Evolutionary conservation across 1,140 invertebrate species (phyloP).

Genomic region (Sipha flava): DNA sequence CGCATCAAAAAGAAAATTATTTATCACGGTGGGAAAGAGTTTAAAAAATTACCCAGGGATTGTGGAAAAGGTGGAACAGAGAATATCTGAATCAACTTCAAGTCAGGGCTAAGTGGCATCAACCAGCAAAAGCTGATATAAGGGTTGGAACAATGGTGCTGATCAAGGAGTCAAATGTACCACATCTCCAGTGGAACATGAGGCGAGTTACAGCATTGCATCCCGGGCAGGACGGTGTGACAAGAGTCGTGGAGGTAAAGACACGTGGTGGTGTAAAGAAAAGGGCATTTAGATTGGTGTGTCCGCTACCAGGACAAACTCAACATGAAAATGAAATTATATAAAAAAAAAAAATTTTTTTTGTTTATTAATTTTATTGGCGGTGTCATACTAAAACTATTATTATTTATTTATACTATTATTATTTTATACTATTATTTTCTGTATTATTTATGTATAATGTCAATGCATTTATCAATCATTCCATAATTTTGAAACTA

Average conservation of each 20-base stretch:
- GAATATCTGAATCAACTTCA: background rate
- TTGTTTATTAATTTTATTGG: too few species aligned
- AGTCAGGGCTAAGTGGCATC: background rate
- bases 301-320: background rate
- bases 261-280: background rate
- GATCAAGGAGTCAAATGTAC: background rate
- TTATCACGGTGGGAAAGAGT: background rate
- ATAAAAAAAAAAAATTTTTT: background rate
- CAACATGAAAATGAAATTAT: background rate
- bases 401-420: too few species aligned
- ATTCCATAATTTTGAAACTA: background rate
- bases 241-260: background rate
- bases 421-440: background rate
- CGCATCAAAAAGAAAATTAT: background rate
- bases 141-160: background rate
- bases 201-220: background rate
- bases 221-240: background rate
- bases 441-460: too few species aligned
- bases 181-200: background rate
- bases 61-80: background rate
- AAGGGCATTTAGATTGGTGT: background rate
- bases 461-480: too few species aligned
- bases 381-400: background rate
- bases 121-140: too few species aligned
- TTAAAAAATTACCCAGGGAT: background rate